These are phyloP conservation scores for Platorchestia sp. DNA, from an alignment of 1,140 invertebrate species.

Conservation along the genomic window DNA sequence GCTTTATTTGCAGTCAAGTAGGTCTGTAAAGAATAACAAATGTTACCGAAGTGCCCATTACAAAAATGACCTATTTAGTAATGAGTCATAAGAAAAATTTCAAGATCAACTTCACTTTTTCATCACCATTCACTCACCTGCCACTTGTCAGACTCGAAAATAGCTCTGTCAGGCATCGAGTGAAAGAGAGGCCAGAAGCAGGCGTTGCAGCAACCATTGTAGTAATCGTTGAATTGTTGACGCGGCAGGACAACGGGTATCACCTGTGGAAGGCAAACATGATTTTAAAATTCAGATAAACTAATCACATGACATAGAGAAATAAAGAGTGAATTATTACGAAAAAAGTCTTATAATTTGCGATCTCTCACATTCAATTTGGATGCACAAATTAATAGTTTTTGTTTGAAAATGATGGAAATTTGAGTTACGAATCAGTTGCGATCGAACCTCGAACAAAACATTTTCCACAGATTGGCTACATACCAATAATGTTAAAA, in stretches of 20 bases:
- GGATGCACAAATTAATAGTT: no score
- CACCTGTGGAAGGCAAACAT: constrained; percentile 75
- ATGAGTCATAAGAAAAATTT: not conserved
- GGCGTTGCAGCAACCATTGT: constrained; percentile 92
- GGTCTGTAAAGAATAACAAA: constrained; percentile 71
- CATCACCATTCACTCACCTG: constrained; percentile 69
- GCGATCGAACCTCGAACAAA: no score
- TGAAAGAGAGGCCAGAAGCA: constrained; percentile 94
- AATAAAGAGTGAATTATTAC: no score
- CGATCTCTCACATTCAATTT: no score
- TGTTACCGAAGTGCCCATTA: not conserved
- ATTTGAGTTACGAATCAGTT: no score
- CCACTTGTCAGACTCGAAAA: constrained; percentile 86
- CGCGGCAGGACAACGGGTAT: constrained; percentile 84
- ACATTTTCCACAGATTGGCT: no score
- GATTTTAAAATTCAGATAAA: not conserved
- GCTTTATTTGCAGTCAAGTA: constrained; percentile 85
- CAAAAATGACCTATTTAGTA: not conserved
- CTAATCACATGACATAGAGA: no score
- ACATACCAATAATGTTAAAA: no score
- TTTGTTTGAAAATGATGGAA: no score
- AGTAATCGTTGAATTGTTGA: constrained; percentile 85
- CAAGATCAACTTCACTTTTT: not conserved
- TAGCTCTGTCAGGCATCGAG: constrained; percentile 87
- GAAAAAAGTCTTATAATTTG: no score